phyloP scores from a whole-genome alignment of 2,888 invertebrate species.

The Himalopsyche anomala region DNA sequence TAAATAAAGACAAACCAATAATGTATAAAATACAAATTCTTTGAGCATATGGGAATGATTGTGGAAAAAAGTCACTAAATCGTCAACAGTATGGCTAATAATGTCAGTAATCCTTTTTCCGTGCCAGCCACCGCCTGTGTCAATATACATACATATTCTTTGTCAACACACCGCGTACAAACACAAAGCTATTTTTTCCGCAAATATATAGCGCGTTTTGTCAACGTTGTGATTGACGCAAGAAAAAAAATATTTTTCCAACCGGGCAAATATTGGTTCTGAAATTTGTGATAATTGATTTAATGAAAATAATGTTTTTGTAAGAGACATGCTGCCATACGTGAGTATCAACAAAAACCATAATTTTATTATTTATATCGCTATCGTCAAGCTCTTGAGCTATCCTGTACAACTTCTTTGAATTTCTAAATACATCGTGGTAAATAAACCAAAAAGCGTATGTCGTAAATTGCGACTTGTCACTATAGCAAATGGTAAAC shows the following conservation, averaged over 20 bases:
- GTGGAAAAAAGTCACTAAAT: not conserved
- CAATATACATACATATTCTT: slow-evolving; percentile 46
- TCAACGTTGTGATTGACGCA: slow-evolving; percentile 41
- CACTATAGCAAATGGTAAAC: too few relatives aligned
- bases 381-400: not conserved
- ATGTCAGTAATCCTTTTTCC: slow-evolving; percentile 44
- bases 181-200: slow-evolving; percentile 39
- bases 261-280: slow-evolving; percentile 3
- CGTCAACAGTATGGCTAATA: slow-evolving; percentile 13
- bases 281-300: slow-evolving; percentile 30
- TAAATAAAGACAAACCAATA: too few relatives aligned
- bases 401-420: too few relatives aligned
- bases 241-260: slow-evolving; percentile 7
- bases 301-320: slow-evolving; percentile 18
- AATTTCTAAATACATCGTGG: too few relatives aligned
- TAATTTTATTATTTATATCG: not conserved
- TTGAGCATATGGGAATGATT: too few relatives aligned
- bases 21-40: too few relatives aligned
- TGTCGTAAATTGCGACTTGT: too few relatives aligned
- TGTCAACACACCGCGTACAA: slow-evolving; percentile 45
- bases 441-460: too few relatives aligned
- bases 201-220: slow-evolving; percentile 41
- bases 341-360: not conserved
- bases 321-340: not conserved
- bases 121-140: slow-evolving; percentile 4